A percentile compares a stretch with the other conserved stretches of the same genome.
These are phyloP conservation scores for Spinibarbus caldwelli DNA, from an alignment of 2,797 vertebrate genomes.

Conservation along the genomic window DNA sequence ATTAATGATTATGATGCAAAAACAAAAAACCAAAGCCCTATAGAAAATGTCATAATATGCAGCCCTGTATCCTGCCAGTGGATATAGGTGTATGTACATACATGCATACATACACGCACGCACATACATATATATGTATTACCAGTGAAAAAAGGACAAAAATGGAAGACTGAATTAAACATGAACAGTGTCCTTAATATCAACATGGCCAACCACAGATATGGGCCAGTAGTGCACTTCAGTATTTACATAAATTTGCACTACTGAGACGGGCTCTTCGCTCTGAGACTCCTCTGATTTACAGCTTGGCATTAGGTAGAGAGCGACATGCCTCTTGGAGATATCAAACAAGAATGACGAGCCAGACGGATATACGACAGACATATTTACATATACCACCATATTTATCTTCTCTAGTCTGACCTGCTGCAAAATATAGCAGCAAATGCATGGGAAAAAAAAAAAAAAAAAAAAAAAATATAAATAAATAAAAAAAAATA, in stretches of 20 bases:
- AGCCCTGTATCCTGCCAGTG: background rate
- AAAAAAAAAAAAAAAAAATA: too few relatives aligned
- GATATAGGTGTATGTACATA: too few relatives aligned
- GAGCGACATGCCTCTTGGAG: conserved; percentile 23
- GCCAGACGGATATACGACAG: conserved; percentile 14
- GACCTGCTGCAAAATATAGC: background rate
- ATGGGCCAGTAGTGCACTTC: conserved; percentile 54
- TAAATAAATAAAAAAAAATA: background rate
- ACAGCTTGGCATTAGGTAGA: conserved; percentile 24
- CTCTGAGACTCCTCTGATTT: conserved; percentile 37
- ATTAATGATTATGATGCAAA: background rate
- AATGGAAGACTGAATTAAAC: conserved; percentile 6
- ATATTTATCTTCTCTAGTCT: background rate
- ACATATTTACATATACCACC: conserved; percentile 21
- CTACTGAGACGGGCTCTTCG: conserved; percentile 32
- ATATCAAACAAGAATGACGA: conserved; percentile 11
- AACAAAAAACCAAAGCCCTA: background rate
- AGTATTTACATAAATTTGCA: conserved; percentile 53
- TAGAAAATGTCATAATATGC: background rate
- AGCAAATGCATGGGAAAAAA: background rate
- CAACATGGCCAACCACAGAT: conserved; percentile 59
- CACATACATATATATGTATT: too few relatives aligned
- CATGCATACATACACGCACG: too few relatives aligned
- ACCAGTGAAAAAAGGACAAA: background rate
- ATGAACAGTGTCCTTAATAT: conserved; percentile 61